Conservation (phyloP, 2,797 vertebrate genomes). For the Eremophila alpestris region DNA sequence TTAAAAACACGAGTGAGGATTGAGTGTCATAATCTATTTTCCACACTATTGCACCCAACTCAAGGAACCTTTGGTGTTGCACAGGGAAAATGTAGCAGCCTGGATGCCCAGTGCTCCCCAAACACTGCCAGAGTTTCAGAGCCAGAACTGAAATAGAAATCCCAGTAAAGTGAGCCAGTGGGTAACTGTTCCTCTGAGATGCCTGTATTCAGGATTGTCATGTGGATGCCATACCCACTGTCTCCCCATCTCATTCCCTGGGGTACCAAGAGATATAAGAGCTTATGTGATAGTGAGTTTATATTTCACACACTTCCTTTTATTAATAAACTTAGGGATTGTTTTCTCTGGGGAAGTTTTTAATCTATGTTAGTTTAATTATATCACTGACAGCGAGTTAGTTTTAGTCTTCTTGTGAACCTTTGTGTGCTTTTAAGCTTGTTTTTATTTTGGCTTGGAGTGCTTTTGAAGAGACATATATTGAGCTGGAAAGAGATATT, state of each 20-base stretch:
- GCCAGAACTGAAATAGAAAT: neutral
- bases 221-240: neutral
- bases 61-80: neutral
- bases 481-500: neutral
- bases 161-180: neutral
- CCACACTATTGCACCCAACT: neutral
- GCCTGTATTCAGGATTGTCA: neutral
- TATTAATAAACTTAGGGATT: neutral
- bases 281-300: neutral
- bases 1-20: neutral
- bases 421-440: neutral
- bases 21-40: neutral
- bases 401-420: neutral
- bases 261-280: neutral
- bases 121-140: neutral
- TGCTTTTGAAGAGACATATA: neutral
- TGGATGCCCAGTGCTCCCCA: neutral
- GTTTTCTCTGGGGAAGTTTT: neutral
- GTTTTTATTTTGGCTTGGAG: neutral
- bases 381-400: neutral
- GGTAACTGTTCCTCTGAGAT: neutral
- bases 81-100: neutral
- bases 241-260: neutral
- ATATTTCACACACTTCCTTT: neutral
- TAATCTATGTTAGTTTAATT: neutral